Evolutionary conservation across 1,140 invertebrate genomes (phyloP), one percentile per base, ranked within the genome.

Genomic region (Drosophila sechellia): DNA sequence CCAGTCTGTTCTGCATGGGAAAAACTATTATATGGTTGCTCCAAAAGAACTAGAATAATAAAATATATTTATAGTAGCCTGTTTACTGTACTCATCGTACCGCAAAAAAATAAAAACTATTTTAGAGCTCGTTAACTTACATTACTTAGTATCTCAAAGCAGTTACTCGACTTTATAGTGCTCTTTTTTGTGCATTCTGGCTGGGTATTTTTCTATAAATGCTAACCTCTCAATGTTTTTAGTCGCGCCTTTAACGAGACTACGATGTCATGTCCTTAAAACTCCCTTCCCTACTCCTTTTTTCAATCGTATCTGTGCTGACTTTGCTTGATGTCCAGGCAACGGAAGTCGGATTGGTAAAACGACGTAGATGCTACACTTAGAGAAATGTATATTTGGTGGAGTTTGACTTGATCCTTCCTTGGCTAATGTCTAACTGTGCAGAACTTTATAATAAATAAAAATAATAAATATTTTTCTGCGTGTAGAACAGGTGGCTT

Each of bases 121-220:
- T 59, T 17, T 25, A 0, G 1, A 1, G n/a, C 48, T 3, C 13
- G 1, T 25, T 8, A 25, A 37, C 34, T 25, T 5, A 10, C 15
- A 20, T 0, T 12, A 13, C 5, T 13, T 31, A 37, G 17, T 37
- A 31, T 22, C 20, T 37, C 3, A 5, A 10, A 42, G 53, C 40
- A 46, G 22, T 34, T 22, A 22, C 11, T 2, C 11, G 0, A 12
- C 12, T 27, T 39, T 39, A 55, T 48, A 17, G 1, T 5, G 11
- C 10, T 17, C 3, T 15, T 25, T 37, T 46, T 22, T 11, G 11
- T 25, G n/a, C 58, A 61, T 68, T 79, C 48, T 65, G 54, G 31
- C 31, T 31, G 31, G 31, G 57, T 58, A 78, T 75, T 81, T 79
- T 72, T 79, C 83, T 81, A 86, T 87, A 81, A 86, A 81, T 86